phyloP scores from a whole-genome alignment of 2,888 invertebrate genomes.

The Scrobipalpa costella region DNA sequence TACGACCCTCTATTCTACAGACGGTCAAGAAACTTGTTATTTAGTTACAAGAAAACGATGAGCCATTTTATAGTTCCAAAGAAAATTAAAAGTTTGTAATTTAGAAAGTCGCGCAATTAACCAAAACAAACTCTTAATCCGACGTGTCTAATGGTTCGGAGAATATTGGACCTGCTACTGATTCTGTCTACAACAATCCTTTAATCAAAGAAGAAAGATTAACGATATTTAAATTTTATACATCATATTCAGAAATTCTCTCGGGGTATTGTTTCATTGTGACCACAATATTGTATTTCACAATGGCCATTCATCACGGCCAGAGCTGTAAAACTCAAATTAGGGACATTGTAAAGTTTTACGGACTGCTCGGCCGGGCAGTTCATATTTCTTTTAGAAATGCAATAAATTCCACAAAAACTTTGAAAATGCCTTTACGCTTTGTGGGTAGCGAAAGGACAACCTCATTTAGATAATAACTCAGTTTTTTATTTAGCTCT shows the following conservation, averaged over 20 bases:
- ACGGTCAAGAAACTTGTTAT: neutral
- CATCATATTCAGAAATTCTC: conserved; percentile 20
- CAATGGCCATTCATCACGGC: conserved; percentile 64
- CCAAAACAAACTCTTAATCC: neutral
- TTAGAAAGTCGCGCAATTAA: neutral
- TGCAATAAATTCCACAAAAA: conserved; percentile 31
- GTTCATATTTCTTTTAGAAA: conserved; percentile 54
- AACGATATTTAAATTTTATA: conserved; percentile 8
- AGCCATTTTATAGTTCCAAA: neutral
- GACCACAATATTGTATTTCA: conserved; percentile 55
- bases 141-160: too few relatives aligned
- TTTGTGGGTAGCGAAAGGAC: conserved; percentile 20
- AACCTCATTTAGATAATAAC: conserved; percentile 15
- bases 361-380: conserved; percentile 57
- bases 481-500: neutral
- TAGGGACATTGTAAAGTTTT: conserved; percentile 73
- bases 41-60: neutral
- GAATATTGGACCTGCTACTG: too few relatives aligned
- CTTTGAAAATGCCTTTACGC: conserved; percentile 34
- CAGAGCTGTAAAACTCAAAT: conserved; percentile 63
- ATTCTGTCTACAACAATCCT: neutral
- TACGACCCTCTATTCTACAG: neutral
- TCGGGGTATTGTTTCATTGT: conserved; percentile 36
- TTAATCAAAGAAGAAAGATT: neutral
- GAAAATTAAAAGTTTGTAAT: neutral